phyloP scores from a whole-genome alignment of 2,113 vertebrate species.

The zebrafish (Danio rerio) region GRCz12tu NC_133184.1:6019501-6020000 shows the following conservation, averaged over 20 bases:
- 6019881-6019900: conserved; percentile 8
- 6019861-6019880: not conserved
- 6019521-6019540: no score
- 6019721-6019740: not conserved
- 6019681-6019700: not conserved
- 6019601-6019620: no score
- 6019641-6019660: not conserved
- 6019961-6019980: conserved; percentile 11
- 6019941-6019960: not conserved
- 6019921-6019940: not conserved
- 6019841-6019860: not conserved
- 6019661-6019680: not conserved
- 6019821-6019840: not conserved
- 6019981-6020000: conserved; percentile 21
- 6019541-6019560: no score
- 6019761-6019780: not conserved
- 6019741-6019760: not conserved
- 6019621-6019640: no score
- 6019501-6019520: no score
- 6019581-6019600: no score
- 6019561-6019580: no score
- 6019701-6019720: not conserved
- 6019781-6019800: not conserved
- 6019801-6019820: not conserved
- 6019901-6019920: not conserved